Evolutionary conservation across 2,797 vertebrate species (phyloP), one percentile per base, ranked within the genome.

Genomic region (Borostomias antarcticus): DNA sequence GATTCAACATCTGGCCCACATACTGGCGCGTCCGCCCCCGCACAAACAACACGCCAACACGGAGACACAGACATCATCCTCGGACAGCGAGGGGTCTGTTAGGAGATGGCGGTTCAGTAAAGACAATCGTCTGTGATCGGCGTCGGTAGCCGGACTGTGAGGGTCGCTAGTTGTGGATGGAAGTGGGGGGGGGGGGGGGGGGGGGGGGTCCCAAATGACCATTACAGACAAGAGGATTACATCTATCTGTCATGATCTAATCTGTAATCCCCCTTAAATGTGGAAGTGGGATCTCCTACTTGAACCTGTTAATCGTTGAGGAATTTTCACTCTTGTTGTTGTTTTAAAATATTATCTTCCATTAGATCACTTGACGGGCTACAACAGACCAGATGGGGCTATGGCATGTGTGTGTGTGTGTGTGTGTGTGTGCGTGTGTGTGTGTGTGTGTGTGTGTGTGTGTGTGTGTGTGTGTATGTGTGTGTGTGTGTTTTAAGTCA

Each of bases 161-260:
- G 62, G 52, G 61, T 19, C 32, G 26, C 67, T 57, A 45, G n/a
- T 66, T 58, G 52, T 19, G 21, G 29, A 6, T 35, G 19, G 29
- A 33, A 32, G 19, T 0, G n/a, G 8, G 54, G n/a, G 54, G 2
- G 3, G 9, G 48, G 19, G 29, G 21, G 19, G 19, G 0, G n/a
- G 8, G 54, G n/a, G 54, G 2, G 3, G 9, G 48, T 21, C 21
- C 48, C 10, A 25, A 51, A 26, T 62, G 51, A 40, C 53, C 32
- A 37, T 59, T 65, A 62, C 19, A 62, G 54, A 62, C 58, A 25
- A 56, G 51, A 58, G 52, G 61, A 62, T 68, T 68, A 68, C 15
- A 62, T 45, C 58, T 63, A 48, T 32, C 19, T 26, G 48, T 37
- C 43, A 63, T 33, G 9, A 25, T 33, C 26, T 62, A 71, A 54